These are phyloP conservation scores for Eilema sororculum DNA, from an alignment of 2,888 invertebrate genomes.

Conservation along the genomic window DNA sequence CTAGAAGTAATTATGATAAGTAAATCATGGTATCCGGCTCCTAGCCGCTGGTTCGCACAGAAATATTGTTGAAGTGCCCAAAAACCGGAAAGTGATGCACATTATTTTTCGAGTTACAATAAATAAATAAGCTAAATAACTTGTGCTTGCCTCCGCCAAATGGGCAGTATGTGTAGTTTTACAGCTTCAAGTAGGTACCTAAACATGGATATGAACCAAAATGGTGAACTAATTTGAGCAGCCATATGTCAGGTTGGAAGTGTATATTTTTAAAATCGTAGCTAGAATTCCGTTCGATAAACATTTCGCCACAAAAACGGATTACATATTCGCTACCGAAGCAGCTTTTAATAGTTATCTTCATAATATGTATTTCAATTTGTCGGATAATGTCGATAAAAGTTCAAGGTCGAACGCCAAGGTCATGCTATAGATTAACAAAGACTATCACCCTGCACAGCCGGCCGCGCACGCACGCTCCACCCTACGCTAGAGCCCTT, in stretches of 20 bases:
- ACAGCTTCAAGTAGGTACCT: neutral
- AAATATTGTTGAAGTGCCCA: conserved; percentile 17
- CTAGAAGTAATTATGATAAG: conserved; percentile 18
- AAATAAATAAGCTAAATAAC: conserved; percentile 9
- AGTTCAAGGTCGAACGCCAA: conserved; percentile 75
- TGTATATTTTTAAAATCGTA: neutral
- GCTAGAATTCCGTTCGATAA: neutral
- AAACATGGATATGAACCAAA: conserved; percentile 10
- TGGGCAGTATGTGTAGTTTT: neutral
- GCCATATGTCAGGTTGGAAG: conserved; percentile 2
- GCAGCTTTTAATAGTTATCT: conserved; percentile 27
- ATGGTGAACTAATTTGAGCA: conserved; percentile 2
- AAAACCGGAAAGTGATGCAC: conserved; percentile 11
- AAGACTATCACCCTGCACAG: conserved; percentile 26
- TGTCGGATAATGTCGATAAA: conserved; percentile 52
- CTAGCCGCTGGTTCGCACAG: conserved; percentile 8
- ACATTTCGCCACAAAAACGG: conserved; percentile 10
- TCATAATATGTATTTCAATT: conserved; percentile 43
- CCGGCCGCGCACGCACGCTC: conserved; percentile 18
- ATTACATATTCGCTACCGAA: conserved; percentile 19
- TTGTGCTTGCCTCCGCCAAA: neutral
- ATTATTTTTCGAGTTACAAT: conserved; percentile 2
- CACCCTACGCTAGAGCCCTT: conserved; percentile 13
- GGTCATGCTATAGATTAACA: conserved; percentile 61
- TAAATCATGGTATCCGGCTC: conserved; percentile 17